A percentile compares a stretch with the other conserved stretches of the same genome.
These are phyloP conservation scores for Acanthococcus lagerstroemiae DNA, from an alignment of 2,888 invertebrate species.

Conservation along the genomic window DNA sequence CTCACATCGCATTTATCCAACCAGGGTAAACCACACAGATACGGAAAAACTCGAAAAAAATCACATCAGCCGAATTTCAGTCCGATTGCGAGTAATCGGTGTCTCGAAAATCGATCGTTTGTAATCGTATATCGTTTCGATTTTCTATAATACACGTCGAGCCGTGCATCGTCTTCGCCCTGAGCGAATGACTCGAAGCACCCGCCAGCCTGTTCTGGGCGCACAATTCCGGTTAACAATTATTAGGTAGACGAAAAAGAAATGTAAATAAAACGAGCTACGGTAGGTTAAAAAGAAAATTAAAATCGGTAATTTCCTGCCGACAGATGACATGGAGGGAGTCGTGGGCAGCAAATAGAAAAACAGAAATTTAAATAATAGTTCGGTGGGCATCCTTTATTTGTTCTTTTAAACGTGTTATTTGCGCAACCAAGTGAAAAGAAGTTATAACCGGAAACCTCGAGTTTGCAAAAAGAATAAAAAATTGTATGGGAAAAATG, in stretches of 20 bases:
- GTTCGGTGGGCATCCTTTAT: slow-evolving; percentile 23
- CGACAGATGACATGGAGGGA: slow-evolving; percentile 14
- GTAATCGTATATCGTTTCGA: too few relatives aligned
- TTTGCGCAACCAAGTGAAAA: slow-evolving; percentile 29
- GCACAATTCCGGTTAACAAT: neutral
- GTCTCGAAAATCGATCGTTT: too few relatives aligned
- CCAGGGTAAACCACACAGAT: too few relatives aligned
- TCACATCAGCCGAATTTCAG: too few relatives aligned
- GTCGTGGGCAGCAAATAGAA: slow-evolving; percentile 25
- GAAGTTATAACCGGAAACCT: slow-evolving; percentile 25
- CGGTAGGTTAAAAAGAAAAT: slow-evolving; percentile 24
- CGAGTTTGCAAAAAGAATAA: slow-evolving; percentile 3
- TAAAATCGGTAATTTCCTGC: slow-evolving; percentile 26
- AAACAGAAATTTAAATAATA: slow-evolving; percentile 23
- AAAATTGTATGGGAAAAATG: neutral
- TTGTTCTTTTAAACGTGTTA: slow-evolving; percentile 28
- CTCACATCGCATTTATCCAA: too few relatives aligned
- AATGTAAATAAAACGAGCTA: neutral
- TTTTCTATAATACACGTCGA: too few relatives aligned
- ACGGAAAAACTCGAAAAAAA: too few relatives aligned
- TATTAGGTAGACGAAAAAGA: neutral
- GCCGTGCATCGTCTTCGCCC: too few relatives aligned
- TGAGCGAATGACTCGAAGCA: neutral
- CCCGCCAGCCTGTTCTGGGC: neutral
- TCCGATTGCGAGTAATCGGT: too few relatives aligned